Evolutionary conservation across 2,797 vertebrate genomes (phyloP).

Genomic region (Sebastiscus albofasciatus): DNA sequence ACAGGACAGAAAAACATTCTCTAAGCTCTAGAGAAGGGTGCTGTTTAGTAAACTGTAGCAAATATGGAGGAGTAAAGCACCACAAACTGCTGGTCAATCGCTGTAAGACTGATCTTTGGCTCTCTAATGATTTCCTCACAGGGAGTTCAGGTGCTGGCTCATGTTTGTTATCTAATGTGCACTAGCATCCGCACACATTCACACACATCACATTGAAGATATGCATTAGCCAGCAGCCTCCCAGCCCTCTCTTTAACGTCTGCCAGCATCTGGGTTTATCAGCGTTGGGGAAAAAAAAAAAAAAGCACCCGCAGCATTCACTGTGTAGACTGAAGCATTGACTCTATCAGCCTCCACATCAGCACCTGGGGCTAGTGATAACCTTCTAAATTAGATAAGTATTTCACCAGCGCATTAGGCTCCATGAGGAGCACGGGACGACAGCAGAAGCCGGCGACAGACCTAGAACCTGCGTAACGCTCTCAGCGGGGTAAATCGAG

Average conservation of each 20-base stretch:
- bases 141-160: not conserved
- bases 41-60: not conserved
- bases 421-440: not conserved
- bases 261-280: slow-evolving; percentile 22
- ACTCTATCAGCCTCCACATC: slow-evolving; percentile 36
- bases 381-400: slow-evolving; percentile 45
- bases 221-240: not conserved
- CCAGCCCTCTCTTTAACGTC: not conserved
- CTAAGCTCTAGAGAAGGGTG: not conserved
- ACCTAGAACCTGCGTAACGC: not conserved
- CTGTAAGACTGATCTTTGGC: not conserved
- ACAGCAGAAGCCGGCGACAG: not conserved
- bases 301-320: slow-evolving; percentile 15
- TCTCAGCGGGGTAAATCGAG: slow-evolving; percentile 13
- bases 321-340: not conserved
- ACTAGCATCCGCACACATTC: not conserved
- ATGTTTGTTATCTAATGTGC: not conserved
- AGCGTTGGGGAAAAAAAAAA: not conserved
- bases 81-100: not conserved
- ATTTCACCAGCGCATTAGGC: slow-evolving; percentile 18
- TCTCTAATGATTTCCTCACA: not conserved
- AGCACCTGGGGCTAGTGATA: slow-evolving; percentile 25
- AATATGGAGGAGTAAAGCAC: not conserved
- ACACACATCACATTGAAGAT: not conserved
- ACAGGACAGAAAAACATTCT: not conserved